Evolutionary conservation across 1,140 invertebrate species (phyloP).

Genomic region (Drosophila azteca): DNA sequence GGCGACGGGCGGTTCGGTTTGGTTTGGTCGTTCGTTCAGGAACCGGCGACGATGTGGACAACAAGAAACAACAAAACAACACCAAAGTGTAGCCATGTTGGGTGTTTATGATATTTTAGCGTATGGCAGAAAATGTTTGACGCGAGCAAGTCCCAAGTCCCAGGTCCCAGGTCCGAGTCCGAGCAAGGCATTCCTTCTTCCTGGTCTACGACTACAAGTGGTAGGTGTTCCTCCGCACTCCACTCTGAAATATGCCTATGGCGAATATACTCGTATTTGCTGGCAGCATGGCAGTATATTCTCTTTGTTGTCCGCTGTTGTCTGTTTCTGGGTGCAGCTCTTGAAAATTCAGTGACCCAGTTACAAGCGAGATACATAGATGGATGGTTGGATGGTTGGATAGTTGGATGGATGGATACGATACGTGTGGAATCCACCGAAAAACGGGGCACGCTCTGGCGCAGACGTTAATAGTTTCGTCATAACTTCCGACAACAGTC

Average conservation of each 20-base stretch:
- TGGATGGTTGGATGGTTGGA: slow-evolving; percentile 9
- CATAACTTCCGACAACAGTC: slow-evolving; percentile 35
- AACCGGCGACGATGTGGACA: slow-evolving; percentile 45
- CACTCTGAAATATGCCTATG: slow-evolving; percentile 46
- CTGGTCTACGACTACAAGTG: neutral
- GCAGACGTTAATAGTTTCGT: slow-evolving; percentile 77
- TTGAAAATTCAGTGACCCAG: slow-evolving; percentile 80
- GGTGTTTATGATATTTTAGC: slow-evolving; percentile 56
- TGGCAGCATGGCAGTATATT: slow-evolving; percentile 3
- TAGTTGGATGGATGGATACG: slow-evolving; percentile 26
- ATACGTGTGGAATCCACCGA: slow-evolving; percentile 33
- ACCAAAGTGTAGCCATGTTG: slow-evolving; percentile 29
- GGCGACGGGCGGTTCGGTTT: slow-evolving; percentile 2
- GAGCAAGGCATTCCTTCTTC: slow-evolving; percentile 38
- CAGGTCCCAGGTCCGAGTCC: neutral
- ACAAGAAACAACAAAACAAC: slow-evolving; percentile 34
- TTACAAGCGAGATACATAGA: slow-evolving; percentile 48
- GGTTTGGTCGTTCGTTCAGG: slow-evolving; percentile 21
- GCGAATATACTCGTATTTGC: slow-evolving; percentile 35
- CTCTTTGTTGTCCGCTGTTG: slow-evolving; percentile 33
- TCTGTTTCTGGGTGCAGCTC: slow-evolving; percentile 69
- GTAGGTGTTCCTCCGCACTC: slow-evolving; percentile 20
- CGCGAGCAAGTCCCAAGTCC: slow-evolving; percentile 29
- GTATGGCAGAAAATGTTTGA: slow-evolving; percentile 50
- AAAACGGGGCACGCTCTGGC: slow-evolving; percentile 55